These are phyloP conservation scores for Plagodis pulveraria DNA, from an alignment of 2,888 invertebrate genomes.

Conservation along the genomic window DNA sequence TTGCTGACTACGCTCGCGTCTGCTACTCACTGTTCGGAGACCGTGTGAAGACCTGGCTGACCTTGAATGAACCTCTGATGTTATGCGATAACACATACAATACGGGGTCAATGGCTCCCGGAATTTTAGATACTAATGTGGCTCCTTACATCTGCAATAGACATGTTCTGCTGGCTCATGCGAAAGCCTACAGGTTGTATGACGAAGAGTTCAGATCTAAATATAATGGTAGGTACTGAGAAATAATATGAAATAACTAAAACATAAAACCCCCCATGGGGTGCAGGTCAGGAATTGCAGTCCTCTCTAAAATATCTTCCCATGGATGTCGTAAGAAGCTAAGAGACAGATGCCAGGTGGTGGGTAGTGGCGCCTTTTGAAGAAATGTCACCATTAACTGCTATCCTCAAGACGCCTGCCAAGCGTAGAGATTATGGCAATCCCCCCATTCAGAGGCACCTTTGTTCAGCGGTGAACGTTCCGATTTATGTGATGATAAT, in stretches of 20 bases:
- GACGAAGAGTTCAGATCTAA: slow-evolving; percentile 73
- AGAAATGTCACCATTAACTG: too few species aligned
- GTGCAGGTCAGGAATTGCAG: too few species aligned
- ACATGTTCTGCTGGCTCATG: slow-evolving; percentile 87
- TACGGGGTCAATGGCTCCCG: slow-evolving; percentile 46
- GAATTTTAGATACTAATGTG: slow-evolving; percentile 24
- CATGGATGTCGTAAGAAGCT: too few species aligned
- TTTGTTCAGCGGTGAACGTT: too few species aligned
- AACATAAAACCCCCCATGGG: too few species aligned
- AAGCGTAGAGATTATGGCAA: background rate
- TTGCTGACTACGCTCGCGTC: slow-evolving; percentile 41
- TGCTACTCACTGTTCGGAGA: slow-evolving; percentile 42
- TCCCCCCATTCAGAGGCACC: too few species aligned
- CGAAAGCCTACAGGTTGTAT: slow-evolving; percentile 83
- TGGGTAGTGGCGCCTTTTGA: too few species aligned
- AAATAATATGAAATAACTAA: too few species aligned
- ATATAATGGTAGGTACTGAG: slow-evolving; percentile 25
- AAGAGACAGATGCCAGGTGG: too few species aligned
- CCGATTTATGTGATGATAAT: too few species aligned
- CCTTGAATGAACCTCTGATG: slow-evolving; percentile 40
- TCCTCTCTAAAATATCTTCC: too few species aligned
- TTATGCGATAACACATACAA: slow-evolving; percentile 23
- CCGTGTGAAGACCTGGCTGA: slow-evolving; percentile 46
- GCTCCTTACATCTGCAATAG: slow-evolving; percentile 62
- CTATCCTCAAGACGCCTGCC: too few species aligned